Percentiles rank a stretch among this genome's conserved stretches.
These are phyloP conservation scores for Galendromus occidentalis DNA, from an alignment of 1,140 invertebrate species.

Conservation along the genomic window DNA sequence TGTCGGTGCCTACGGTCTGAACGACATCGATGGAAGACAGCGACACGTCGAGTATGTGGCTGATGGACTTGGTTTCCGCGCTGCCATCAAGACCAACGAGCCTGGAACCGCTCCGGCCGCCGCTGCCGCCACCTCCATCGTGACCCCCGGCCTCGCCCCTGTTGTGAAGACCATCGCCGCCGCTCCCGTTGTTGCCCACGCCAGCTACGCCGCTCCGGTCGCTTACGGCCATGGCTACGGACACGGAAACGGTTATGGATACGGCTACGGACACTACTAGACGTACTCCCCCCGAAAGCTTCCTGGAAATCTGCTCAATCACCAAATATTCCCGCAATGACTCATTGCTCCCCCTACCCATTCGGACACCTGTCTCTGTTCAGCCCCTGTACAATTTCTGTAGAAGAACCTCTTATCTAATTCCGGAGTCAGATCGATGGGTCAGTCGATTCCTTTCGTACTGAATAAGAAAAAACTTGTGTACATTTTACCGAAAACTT, in stretches of 20 bases:
- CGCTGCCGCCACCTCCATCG: slow-evolving; percentile 11
- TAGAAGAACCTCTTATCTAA: no score
- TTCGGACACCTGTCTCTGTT: no score
- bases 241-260: not conserved
- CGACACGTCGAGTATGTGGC: slow-evolving; percentile 24
- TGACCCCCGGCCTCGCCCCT: not conserved
- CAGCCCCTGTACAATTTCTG: no score
- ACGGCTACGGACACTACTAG: not conserved
- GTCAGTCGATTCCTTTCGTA: no score
- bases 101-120: slow-evolving; percentile 16
- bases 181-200: not conserved
- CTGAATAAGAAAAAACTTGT: no score
- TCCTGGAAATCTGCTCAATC: no score
- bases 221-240: not conserved
- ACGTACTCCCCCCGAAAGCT: no score
- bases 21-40: slow-evolving; percentile 21
- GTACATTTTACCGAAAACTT: no score
- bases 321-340: no score
- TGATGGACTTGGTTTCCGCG: slow-evolving; percentile 22
- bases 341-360: no score
- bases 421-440: no score
- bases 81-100: slow-evolving; percentile 20
- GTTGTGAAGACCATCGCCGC: not conserved
- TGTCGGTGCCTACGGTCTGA: slow-evolving; percentile 21
- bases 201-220: not conserved